Conservation (phyloP, 2,797 vertebrate genomes). For the Triplophysa bombifrons region DNA sequence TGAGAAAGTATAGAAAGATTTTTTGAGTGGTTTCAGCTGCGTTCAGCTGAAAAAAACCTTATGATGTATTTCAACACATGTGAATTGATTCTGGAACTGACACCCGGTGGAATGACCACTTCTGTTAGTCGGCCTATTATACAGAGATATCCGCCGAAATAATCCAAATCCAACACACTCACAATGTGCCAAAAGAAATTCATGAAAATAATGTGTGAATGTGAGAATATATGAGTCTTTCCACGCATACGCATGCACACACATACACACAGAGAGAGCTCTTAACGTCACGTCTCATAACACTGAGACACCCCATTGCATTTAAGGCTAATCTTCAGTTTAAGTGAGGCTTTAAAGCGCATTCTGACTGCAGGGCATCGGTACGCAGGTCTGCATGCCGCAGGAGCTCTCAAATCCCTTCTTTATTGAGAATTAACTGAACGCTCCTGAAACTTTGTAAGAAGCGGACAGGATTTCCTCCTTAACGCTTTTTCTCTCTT, state of each 20-base stretch:
- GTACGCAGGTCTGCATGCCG: slow-evolving; percentile 10
- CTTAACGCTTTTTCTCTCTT: slow-evolving; percentile 1
- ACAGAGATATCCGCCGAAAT: background rate
- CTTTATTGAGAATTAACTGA: slow-evolving; percentile 42
- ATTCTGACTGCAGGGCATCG: slow-evolving; percentile 42
- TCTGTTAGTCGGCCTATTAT: background rate
- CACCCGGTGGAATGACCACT: background rate
- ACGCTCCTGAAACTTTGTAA: slow-evolving; percentile 25
- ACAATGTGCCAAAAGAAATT: slow-evolving; percentile 25
- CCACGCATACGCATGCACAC: slow-evolving; percentile 5
- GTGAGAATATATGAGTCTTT: slow-evolving; percentile 29
- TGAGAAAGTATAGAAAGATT: slow-evolving; percentile 6
- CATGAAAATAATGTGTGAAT: background rate
- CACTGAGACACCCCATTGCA: slow-evolving; percentile 33
- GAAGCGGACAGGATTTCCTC: slow-evolving; percentile 13
- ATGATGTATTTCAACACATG: background rate
- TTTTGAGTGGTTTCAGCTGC: too few relatives aligned
- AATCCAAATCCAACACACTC: background rate
- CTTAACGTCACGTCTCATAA: slow-evolving; percentile 37
- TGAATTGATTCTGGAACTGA: background rate
- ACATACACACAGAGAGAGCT: too few relatives aligned
- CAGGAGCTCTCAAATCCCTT: slow-evolving; percentile 14
- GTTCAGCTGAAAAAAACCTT: too few relatives aligned
- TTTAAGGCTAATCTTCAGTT: slow-evolving; percentile 35
- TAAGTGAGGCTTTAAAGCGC: slow-evolving; percentile 22